phyloP scores from a whole-genome alignment of 2,888 invertebrate species.

The Tubiluchus corallicola region DNA sequence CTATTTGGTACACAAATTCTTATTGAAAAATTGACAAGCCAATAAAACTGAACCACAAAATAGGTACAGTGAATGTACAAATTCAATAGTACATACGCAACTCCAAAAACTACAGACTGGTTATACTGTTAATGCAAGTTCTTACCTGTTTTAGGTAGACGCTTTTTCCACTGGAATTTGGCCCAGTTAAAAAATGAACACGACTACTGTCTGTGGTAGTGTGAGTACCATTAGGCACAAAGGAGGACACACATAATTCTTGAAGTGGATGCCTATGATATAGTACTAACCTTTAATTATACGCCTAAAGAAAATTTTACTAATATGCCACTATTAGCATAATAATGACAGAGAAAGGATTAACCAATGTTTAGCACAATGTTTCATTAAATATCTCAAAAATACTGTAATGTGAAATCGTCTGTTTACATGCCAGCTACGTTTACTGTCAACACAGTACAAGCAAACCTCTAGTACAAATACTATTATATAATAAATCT shows the following conservation, averaged over 20 bases:
- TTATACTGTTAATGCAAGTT: constrained; percentile 1
- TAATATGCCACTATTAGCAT: too few species aligned
- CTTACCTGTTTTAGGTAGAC: constrained; percentile 63
- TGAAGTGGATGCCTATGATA: constrained; percentile 54
- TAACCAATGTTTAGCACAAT: too few species aligned
- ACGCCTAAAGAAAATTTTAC: too few species aligned
- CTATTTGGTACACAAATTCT: too few species aligned
- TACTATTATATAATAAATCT: too few species aligned
- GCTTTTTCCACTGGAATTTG: constrained; percentile 81
- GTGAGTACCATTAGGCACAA: constrained; percentile 50
- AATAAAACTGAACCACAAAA: constrained; percentile 13
- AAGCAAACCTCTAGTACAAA: too few species aligned
- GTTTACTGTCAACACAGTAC: too few species aligned
- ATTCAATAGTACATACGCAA: not conserved
- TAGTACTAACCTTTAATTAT: too few species aligned
- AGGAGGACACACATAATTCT: constrained; percentile 42
- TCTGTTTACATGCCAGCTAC: too few species aligned
- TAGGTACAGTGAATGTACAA: not conserved
- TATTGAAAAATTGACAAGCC: not conserved
- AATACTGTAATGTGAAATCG: too few species aligned
- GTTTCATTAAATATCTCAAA: too few species aligned
- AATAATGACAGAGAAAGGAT: too few species aligned
- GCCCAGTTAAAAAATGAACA: constrained; percentile 65
- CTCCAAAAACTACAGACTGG: constrained; percentile 7
- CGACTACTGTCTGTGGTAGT: constrained; percentile 35